Percentiles rank a stretch among this genome's conserved stretches.
Conservation (phyloP, 64 coral and sea anemone genomes). For the Montipora sp. region DNA sequence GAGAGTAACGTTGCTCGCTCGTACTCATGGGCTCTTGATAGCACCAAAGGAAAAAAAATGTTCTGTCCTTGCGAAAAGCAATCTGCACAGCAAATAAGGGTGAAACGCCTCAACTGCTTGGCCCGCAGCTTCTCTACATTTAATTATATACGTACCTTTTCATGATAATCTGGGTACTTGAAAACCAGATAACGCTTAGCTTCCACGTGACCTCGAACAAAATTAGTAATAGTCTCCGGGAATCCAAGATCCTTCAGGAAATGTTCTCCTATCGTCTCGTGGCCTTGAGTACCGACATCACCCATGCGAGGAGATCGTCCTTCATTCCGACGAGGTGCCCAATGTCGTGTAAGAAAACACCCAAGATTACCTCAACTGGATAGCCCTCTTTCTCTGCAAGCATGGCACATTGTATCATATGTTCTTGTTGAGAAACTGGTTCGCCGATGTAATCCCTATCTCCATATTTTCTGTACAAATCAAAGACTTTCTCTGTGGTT, state of each 20-base stretch:
- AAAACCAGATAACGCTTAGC: constrained; percentile 91
- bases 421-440: constrained; percentile 77
- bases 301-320: constrained; percentile 72
- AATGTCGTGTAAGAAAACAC: constrained; percentile 92
- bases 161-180: constrained; percentile 74
- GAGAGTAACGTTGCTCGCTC: too few relatives aligned
- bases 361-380: constrained; percentile 72
- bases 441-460: constrained; percentile 89
- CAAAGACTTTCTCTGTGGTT: constrained; percentile 62
- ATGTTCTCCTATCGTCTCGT: constrained; percentile 82
- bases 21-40: too few relatives aligned
- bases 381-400: constrained; percentile 92
- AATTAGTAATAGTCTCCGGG: constrained; percentile 66
- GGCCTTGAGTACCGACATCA: constrained; percentile 57
- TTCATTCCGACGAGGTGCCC: constrained; percentile 88
- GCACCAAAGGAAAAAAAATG: too few relatives aligned
- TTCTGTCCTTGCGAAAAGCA: too few relatives aligned
- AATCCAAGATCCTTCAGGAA: constrained; percentile 90
- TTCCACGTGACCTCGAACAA: constrained; percentile 92
- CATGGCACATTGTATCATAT: constrained; percentile 95
- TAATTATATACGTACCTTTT: constrained; percentile 48
- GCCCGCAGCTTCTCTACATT: too few relatives aligned
- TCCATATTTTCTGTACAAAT: constrained; percentile 89
- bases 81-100: too few relatives aligned
- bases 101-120: too few relatives aligned